A percentile compares a stretch with the other conserved stretches of the same genome.
Evolutionary conservation across 2,888 invertebrate species (phyloP).

Genomic region (Caenorhabditis angaria): DNA sequence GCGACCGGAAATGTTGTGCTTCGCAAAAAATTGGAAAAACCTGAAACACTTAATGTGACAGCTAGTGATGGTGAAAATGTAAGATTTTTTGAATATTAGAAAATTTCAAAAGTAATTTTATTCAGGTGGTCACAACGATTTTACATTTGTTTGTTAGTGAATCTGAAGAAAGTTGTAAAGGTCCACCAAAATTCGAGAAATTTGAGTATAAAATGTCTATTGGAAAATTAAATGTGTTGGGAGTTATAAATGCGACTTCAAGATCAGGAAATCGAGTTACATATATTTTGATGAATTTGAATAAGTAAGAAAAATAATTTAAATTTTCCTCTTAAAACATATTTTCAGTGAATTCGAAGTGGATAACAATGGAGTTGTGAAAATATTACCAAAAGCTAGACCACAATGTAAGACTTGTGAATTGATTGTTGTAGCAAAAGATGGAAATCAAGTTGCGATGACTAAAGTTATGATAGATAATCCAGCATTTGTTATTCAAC

Average conservation of each 20-base stretch:
- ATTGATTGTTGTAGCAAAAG: slow-evolving; percentile 58
- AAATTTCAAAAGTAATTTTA: neutral
- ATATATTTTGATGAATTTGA: slow-evolving; percentile 53
- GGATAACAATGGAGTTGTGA: slow-evolving; percentile 44
- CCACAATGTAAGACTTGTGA: slow-evolving; percentile 57
- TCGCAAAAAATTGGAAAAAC: slow-evolving; percentile 29
- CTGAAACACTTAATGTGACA: slow-evolving; percentile 46
- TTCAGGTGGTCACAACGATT: slow-evolving; percentile 42
- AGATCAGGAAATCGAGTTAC: slow-evolving; percentile 29
- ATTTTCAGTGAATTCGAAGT: slow-evolving; percentile 49
- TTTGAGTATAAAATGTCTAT: slow-evolving; percentile 50
- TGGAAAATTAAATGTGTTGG: slow-evolving; percentile 45
- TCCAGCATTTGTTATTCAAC: slow-evolving; percentile 36
- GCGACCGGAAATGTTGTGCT: slow-evolving; percentile 46
- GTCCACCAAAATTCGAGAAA: slow-evolving; percentile 45
- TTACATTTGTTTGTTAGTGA: slow-evolving; percentile 33
- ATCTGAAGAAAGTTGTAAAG: slow-evolving; percentile 25
- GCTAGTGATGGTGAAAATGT: slow-evolving; percentile 52
- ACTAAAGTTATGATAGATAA: slow-evolving; percentile 51
- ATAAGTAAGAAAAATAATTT: slow-evolving; percentile 29
- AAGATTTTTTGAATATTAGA: neutral
- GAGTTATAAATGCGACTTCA: slow-evolving; percentile 40
- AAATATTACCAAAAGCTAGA: slow-evolving; percentile 39
- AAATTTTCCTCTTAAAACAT: neutral
- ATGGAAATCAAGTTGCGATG: slow-evolving; percentile 44